Conservation (phyloP, 1,140 invertebrate species). For the Drosophila bocqueti region DNA sequence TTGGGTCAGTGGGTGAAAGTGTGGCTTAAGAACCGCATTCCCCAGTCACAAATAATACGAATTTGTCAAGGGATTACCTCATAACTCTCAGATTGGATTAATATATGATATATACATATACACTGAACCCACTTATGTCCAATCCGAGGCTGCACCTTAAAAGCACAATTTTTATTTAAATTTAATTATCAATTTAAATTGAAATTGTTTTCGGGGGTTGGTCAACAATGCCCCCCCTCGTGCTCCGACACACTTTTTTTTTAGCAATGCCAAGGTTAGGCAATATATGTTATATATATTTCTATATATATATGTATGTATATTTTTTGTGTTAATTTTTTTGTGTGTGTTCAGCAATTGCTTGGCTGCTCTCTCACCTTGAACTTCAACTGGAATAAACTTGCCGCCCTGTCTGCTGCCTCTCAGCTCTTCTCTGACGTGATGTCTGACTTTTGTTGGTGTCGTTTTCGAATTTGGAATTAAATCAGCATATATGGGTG, state of each 20-base stretch:
- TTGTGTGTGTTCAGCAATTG: conserved; percentile 59
- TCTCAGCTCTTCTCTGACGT: conserved; percentile 45
- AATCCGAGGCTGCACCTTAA: conserved; percentile 35
- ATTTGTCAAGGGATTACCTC: conserved; percentile 32
- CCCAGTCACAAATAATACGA: background rate
- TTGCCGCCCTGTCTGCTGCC: conserved; percentile 56
- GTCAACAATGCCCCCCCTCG: background rate
- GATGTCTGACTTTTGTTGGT: conserved; percentile 39
- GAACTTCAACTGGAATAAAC: conserved; percentile 81
- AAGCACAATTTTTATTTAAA: conserved; percentile 57
- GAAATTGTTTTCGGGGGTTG: conserved; percentile 54
- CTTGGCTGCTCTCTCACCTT: conserved; percentile 62
- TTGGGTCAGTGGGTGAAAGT: conserved; percentile 31
- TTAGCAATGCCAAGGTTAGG: conserved; percentile 36
- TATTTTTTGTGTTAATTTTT: conserved; percentile 42
- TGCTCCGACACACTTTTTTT: conserved; percentile 29
- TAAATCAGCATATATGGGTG: conserved; percentile 38
- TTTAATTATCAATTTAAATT: conserved; percentile 75
- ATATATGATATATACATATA: conserved; percentile 9
- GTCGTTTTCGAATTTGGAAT: conserved; percentile 48
- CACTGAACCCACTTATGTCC: background rate
- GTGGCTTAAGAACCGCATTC: background rate
- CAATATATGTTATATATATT: conserved; percentile 24
- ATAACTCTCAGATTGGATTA: conserved; percentile 17
- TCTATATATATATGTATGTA: background rate